Evolutionary conservation across 2,888 invertebrate species (phyloP), one percentile per base, ranked within the genome.

Genomic region (Drosophila atroscutellata): DNA sequence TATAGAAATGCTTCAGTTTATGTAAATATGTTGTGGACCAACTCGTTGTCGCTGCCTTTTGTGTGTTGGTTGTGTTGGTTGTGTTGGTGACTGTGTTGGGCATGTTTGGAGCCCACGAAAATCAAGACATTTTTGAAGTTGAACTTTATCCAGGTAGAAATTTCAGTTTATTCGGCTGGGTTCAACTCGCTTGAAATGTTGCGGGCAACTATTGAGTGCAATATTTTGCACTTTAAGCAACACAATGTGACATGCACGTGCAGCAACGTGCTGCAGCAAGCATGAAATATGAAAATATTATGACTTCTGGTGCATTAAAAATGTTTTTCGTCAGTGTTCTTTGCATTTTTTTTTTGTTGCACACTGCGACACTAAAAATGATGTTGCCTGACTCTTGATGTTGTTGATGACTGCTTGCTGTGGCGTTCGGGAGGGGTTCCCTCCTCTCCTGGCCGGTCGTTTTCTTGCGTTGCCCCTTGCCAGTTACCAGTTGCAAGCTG

Each of bases 291-390:
- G 82, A 73, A 87, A 87, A 81, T 79, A 81, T 84, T 82, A 85
- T 87, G 87, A 83, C 83, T 87, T 84, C 70, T 84, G 87, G 72
- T 87, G 85, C 87, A 84, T 78, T 71, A 71, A 87, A 83, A 78
- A 79, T 69, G 76, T 65, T 81, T 71, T 78, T 63, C 64, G 61
- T 58, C 60, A 59, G 52, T 69, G 50, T 64, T 72, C 55, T 54
- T 51, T 24, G 55, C 62, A 36, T 51, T 55, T 50, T 51, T 50
- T 51, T 47, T 26, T 39, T 37, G 39, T 37, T 45, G 39, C 47
- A 24, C 36, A 57, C 58, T 65, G 70, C 60, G 54, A 62, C 69
- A 70, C 60, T 62, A 65, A 68, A 77, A 77, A 75, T 81, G 69
- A 65, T 72, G 82, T 64, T 77, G 69, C 75, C 39, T 63, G 68